Evolutionary conservation across 2,888 invertebrate species (phyloP).

Genomic region (Digitonthophagus gazella): DNA sequence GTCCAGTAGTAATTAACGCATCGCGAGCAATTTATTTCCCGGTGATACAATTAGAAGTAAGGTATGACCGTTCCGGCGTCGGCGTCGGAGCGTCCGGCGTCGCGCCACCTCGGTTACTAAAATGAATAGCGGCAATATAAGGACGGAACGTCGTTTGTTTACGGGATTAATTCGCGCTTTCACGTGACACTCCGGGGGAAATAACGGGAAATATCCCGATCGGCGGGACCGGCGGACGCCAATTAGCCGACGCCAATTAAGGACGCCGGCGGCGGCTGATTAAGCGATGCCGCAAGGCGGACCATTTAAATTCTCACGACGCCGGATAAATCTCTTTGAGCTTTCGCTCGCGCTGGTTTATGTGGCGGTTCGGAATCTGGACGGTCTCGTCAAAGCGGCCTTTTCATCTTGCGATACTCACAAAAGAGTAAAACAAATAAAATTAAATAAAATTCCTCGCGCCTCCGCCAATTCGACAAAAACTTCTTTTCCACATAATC

Average conservation of each 20-base stretch:
- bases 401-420: neutral
- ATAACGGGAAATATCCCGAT: neutral
- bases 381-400: neutral
- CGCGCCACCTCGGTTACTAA: conserved; percentile 38
- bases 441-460: neutral
- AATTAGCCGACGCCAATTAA: neutral
- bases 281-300: neutral
- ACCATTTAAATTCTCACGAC: neutral
- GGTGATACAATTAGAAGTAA: conserved; percentile 48
- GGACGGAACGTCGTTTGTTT: conserved; percentile 48
- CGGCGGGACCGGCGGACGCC: neutral
- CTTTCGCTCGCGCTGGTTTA: neutral
- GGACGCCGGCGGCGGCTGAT: neutral
- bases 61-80: conserved; percentile 39
- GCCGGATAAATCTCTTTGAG: neutral
- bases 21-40: conserved; percentile 48
- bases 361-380: neutral
- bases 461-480: neutral
- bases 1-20: conserved; percentile 46
- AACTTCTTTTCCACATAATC: neutral
- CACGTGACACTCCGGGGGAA: neutral
- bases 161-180: conserved; percentile 27
- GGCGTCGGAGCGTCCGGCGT: conserved; percentile 1
- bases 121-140: conserved; percentile 54
- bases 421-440: no score